Evolutionary conservation across 2,113 vertebrate genomes (phyloP), one percentile per base, ranked within the genome.

Genomic region (Nesospiza acunhae): DNA sequence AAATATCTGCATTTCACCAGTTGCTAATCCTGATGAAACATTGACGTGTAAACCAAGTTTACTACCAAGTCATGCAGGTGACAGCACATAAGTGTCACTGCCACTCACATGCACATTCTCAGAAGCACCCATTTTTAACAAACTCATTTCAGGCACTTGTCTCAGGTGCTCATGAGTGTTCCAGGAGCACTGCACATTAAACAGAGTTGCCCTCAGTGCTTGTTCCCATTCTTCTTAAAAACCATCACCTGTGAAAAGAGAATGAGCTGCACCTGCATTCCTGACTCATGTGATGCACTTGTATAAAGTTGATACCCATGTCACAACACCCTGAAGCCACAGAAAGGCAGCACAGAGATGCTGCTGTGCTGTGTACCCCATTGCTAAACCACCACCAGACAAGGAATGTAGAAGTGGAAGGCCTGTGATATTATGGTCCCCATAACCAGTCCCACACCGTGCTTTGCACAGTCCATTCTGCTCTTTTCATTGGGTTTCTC

Each of bases 11-110:
- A 23, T 37, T 94, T 80, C 41, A 72, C 20, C 56, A 53, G 56
- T 52, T 87, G 44, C 77, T 88, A 90, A 93, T 86, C 46, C 35
- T 84, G 68, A 44, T 55, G 46, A 88, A 81, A 84, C 8, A 52
- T 0, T n/a, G 42, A 55, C 50, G 15, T 3, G 2, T 33, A 75
- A 93, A 92, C 33, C 30, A 70, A 67, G 21, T 14, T 37, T 79
- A 44, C 26, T 35, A 58, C 16, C 12, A 62, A 47, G 33, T 60
- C 39, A 49, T 1, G 0, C 39, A 75, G 44, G n/a, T 21, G 39
- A 90, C 52, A 60, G 49, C 37, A n/a, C 67, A 5, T 13, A 46
- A 33, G 10, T 46, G 15, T 28, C 55, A 33, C 39, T 68, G 33
- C 46, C 37, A 23, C 39, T 44, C 33, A 28, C 12, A 19, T 0